Evolutionary conservation across 2,888 invertebrate species (phyloP).

Genomic region (Ceriagrion tenellum): DNA sequence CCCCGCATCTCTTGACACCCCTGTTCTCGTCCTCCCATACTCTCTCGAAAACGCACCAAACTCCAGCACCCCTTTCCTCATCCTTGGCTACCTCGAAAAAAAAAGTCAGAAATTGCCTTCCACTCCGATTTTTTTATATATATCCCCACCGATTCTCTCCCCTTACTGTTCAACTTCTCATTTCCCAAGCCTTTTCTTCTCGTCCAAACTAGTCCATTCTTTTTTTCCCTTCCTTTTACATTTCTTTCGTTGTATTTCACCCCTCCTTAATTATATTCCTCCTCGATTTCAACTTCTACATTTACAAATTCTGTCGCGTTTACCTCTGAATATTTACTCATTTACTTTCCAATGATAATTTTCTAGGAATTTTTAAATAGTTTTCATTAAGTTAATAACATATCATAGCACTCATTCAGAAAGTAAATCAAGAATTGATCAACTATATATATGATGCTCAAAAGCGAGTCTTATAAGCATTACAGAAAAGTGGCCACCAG

Average conservation of each 20-base stretch:
- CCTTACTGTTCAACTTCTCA: background rate
- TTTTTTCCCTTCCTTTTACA: background rate
- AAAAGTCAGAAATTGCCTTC: slow-evolving; percentile 6
- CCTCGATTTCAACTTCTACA: background rate
- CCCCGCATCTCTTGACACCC: background rate
- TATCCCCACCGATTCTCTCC: background rate
- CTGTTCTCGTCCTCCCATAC: background rate
- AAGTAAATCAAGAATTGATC: too few species aligned
- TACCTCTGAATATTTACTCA: background rate
- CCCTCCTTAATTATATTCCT: background rate
- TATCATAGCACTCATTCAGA: too few species aligned
- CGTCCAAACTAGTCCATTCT: background rate
- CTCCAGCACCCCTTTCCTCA: background rate
- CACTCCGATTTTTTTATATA: background rate
- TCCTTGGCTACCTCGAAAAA: background rate
- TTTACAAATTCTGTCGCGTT: background rate
- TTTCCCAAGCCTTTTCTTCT: background rate
- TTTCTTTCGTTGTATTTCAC: background rate
- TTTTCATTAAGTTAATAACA: too few species aligned
- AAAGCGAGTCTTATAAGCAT: too few species aligned
- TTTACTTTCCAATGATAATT: background rate
- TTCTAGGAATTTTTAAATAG: too few species aligned
- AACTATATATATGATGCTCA: too few species aligned
- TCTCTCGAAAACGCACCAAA: background rate
- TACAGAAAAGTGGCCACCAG: too few species aligned